Evolutionary conservation across 2,888 invertebrate species (phyloP).

Genomic region (Acanthosepion esculentum): DNA sequence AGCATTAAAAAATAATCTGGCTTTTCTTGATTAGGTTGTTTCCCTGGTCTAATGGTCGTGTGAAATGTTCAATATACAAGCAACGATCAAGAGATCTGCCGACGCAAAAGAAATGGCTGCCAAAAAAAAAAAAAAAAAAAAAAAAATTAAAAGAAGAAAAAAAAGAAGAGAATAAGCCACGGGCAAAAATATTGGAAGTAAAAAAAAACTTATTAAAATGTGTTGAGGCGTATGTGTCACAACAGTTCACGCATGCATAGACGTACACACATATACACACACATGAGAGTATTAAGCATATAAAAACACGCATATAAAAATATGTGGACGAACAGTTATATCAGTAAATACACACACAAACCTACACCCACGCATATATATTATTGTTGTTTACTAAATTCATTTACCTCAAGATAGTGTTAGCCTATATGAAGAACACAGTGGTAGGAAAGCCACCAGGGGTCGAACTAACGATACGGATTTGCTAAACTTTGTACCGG

Average conservation of each 20-base stretch:
- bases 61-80: conserved; percentile 25
- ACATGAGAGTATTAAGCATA: too few relatives aligned
- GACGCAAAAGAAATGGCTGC: background rate
- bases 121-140: background rate
- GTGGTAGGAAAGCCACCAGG: too few relatives aligned
- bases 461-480: too few relatives aligned
- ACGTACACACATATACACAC: background rate
- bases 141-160: too few relatives aligned
- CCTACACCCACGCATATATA: too few relatives aligned
- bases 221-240: background rate
- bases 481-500: too few relatives aligned
- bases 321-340: too few relatives aligned
- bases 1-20: conserved; percentile 33
- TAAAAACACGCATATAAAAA: too few relatives aligned
- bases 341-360: too few relatives aligned
- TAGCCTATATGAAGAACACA: too few relatives aligned
- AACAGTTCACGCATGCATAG: background rate
- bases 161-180: background rate
- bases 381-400: too few relatives aligned
- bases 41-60: background rate
- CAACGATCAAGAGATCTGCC: background rate
- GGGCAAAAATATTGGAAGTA: background rate
- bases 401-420: too few relatives aligned
- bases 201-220: background rate
- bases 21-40: conserved; percentile 33